Evolutionary conservation across 2,797 vertebrate genomes (phyloP).

Genomic region (Spinibarbus caldwelli): DNA sequence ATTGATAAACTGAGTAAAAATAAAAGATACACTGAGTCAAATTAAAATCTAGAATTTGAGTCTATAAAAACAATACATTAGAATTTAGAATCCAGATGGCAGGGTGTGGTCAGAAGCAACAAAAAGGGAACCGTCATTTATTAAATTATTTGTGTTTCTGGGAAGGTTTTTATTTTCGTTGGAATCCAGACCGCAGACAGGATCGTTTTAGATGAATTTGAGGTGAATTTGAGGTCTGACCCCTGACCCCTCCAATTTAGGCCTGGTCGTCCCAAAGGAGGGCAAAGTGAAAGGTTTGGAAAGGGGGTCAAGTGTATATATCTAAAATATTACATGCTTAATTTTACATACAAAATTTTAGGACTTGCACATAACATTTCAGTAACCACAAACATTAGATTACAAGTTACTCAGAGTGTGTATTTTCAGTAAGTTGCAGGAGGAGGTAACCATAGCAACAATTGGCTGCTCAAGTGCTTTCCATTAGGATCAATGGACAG

Average conservation of each 20-base stretch:
- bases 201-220: background rate
- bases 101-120: background rate
- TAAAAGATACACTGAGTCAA: background rate
- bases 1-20: background rate
- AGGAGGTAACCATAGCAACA: slow-evolving; percentile 23
- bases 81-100: slow-evolving; percentile 10
- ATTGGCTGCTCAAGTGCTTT: background rate
- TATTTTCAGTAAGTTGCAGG: background rate
- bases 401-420: background rate
- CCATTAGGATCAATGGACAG: slow-evolving; percentile 17
- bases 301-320: too few relatives aligned
- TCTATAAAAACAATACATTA: slow-evolving; percentile 9
- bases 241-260: background rate
- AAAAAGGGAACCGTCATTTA: background rate
- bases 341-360: background rate
- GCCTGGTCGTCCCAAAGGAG: background rate
- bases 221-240: background rate
- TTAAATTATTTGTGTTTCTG: slow-evolving; percentile 26
- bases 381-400: background rate
- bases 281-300: background rate
- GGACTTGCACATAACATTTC: background rate
- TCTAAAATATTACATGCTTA: background rate
- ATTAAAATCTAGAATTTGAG: slow-evolving; percentile 1
- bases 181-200: slow-evolving; percentile 4
- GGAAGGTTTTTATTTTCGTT: background rate